Conservation (phyloP, 2,888 invertebrate species). For the Noctua janthina region DNA sequence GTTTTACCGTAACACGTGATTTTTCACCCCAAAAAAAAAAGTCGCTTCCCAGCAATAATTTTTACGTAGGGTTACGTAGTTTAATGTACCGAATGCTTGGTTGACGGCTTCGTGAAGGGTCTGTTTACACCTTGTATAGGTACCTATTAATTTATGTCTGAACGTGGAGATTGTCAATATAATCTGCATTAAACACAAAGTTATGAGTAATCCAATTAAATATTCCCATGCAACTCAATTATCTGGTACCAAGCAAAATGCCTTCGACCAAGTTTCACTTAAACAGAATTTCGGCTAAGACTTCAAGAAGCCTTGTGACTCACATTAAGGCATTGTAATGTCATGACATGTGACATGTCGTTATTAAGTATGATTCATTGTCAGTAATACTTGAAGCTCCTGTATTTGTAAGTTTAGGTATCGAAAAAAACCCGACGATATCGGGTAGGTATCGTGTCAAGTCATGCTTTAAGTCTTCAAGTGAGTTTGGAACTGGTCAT, state of each 20-base stretch:
- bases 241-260: constrained; percentile 38
- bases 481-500: neutral
- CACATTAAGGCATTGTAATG: constrained; percentile 61
- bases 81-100: too few species aligned
- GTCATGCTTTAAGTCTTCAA: constrained; percentile 30
- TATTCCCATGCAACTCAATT: constrained; percentile 59
- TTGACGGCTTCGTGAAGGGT: too few species aligned
- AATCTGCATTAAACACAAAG: constrained; percentile 19
- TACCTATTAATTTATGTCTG: neutral
- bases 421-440: constrained; percentile 38
- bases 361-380: constrained; percentile 65
- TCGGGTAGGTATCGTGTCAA: constrained; percentile 24
- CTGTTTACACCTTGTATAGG: neutral
- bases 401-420: constrained; percentile 29
- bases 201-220: constrained; percentile 50
- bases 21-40: too few species aligned
- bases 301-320: constrained; percentile 64
- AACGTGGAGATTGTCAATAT: constrained; percentile 8
- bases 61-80: too few species aligned
- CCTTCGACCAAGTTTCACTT: constrained; percentile 42
- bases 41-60: too few species aligned
- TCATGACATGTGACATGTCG: constrained; percentile 57
- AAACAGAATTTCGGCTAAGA: constrained; percentile 60
- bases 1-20: too few species aligned
- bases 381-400: constrained; percentile 38